phyloP scores from a whole-genome alignment of 2,797 vertebrate species.

The Coregonus suidteri region DNA sequence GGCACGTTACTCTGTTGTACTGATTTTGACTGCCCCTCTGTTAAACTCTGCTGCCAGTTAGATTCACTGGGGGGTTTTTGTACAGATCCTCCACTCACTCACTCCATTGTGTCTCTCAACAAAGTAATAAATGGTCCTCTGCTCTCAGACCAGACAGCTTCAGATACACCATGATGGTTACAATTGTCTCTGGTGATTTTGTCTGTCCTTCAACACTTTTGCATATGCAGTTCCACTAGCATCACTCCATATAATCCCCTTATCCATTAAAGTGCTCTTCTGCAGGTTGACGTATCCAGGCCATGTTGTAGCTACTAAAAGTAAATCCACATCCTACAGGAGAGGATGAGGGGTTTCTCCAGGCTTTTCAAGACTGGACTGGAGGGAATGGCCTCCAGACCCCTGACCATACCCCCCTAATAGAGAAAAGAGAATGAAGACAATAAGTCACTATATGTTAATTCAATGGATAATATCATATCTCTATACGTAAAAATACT shows the following conservation, averaged over 20 bases:
- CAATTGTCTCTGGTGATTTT: slow-evolving; percentile 25
- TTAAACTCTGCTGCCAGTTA: no score
- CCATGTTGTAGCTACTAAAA: slow-evolving; percentile 6
- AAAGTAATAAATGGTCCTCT: slow-evolving; percentile 39
- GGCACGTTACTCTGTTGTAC: no score
- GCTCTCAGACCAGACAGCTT: slow-evolving; percentile 10
- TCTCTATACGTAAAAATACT: no score
- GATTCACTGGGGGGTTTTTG: neutral
- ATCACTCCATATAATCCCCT: slow-evolving; percentile 12
- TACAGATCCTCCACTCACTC: neutral
- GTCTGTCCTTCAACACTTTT: slow-evolving; percentile 13
- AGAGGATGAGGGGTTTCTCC: slow-evolving; percentile 23
- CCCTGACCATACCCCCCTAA: neutral
- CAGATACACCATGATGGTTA: slow-evolving; percentile 22
- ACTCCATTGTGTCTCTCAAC: slow-evolving; percentile 16
- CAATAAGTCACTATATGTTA: no score
- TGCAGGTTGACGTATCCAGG: slow-evolving; percentile 9
- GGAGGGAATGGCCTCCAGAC: neutral
- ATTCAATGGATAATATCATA: no score
- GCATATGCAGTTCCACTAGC: slow-evolving; percentile 14
- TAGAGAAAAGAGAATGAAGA: neutral
- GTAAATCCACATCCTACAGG: slow-evolving; percentile 30
- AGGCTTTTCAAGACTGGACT: slow-evolving; percentile 5
- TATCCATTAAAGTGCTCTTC: slow-evolving; percentile 14
- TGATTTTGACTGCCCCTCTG: no score